phyloP scores from a whole-genome alignment of 1,140 invertebrate species.

The Coptotermes formosanus region DNA sequence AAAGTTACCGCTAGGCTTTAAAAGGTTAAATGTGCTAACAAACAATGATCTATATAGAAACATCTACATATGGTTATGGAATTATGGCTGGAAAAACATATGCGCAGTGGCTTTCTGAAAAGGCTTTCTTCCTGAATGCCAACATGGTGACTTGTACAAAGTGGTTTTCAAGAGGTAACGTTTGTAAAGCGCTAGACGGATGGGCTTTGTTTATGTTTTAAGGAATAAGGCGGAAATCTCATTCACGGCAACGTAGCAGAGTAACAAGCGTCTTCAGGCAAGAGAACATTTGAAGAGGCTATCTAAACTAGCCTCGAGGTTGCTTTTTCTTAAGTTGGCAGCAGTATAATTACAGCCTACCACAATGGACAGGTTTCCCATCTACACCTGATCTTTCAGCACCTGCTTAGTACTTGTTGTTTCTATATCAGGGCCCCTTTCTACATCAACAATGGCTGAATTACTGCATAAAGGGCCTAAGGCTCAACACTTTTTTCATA shows the following conservation, averaged over 20 bases:
- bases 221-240: neutral
- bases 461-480: neutral
- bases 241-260: neutral
- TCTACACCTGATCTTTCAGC: constrained; percentile 3
- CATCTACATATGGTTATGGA: too few species aligned
- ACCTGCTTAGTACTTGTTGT: neutral
- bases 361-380: constrained; percentile 5
- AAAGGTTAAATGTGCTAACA: too few species aligned
- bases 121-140: too few species aligned
- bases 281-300: neutral
- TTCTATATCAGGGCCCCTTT: neutral
- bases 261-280: neutral
- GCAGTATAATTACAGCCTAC: constrained; percentile 14
- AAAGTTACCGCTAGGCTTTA: too few species aligned
- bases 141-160: too few species aligned
- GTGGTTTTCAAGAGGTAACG: neutral
- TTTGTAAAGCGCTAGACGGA: neutral
- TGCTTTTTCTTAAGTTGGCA: neutral
- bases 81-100: too few species aligned
- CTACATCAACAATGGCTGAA: neutral
- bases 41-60: too few species aligned
- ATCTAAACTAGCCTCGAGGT: neutral
- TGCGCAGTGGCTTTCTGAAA: too few species aligned
- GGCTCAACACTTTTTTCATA: neutral
- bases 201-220: neutral